Evolutionary conservation across 2,797 vertebrate species (phyloP).

Genomic region (Danionella dracula): DNA sequence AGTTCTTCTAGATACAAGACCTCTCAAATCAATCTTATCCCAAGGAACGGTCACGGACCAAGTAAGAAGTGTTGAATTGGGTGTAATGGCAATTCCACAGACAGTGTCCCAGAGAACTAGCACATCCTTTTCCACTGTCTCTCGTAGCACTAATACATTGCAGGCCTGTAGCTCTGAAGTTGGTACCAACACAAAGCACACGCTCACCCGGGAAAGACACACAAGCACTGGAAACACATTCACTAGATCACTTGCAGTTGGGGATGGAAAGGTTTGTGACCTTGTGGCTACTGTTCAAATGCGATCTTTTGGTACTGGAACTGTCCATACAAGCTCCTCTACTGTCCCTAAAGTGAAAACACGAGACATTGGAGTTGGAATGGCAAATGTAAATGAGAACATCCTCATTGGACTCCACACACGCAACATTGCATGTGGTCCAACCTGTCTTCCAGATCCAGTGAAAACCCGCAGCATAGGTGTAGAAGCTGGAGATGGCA

Average conservation of each 20-base stretch:
- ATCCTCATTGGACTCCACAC: slow-evolving; percentile 88
- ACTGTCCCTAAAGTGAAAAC: slow-evolving; percentile 63
- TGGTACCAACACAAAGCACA: slow-evolving; percentile 75
- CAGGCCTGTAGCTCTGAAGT: slow-evolving; percentile 63
- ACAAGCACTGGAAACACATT: slow-evolving; percentile 74
- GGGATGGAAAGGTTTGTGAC: slow-evolving; percentile 78
- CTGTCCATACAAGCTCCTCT: slow-evolving; percentile 43
- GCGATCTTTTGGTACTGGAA: slow-evolving; percentile 74
- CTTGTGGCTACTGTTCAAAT: slow-evolving; percentile 58
- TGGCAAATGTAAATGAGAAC: slow-evolving; percentile 82
- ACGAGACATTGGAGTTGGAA: slow-evolving; percentile 81
- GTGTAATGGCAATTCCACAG: slow-evolving; percentile 71
- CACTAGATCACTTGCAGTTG: slow-evolving; percentile 74
- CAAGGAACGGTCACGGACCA: slow-evolving; percentile 68
- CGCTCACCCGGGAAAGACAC: slow-evolving; percentile 76
- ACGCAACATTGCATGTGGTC: slow-evolving; percentile 89
- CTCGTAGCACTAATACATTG: slow-evolving; percentile 76
- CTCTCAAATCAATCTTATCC: slow-evolving; percentile 66
- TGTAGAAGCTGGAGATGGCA: slow-evolving; percentile 73
- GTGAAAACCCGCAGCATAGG: slow-evolving; percentile 78
- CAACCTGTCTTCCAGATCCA: slow-evolving; percentile 70
- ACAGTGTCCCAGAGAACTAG: slow-evolving; percentile 73
- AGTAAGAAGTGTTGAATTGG: slow-evolving; percentile 62
- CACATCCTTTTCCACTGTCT: slow-evolving; percentile 65
- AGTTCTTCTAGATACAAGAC: slow-evolving; percentile 61